These are phyloP conservation scores for Meles meles DNA, from an alignment of 2,113 vertebrate genomes.

Conservation along the genomic window DNA sequence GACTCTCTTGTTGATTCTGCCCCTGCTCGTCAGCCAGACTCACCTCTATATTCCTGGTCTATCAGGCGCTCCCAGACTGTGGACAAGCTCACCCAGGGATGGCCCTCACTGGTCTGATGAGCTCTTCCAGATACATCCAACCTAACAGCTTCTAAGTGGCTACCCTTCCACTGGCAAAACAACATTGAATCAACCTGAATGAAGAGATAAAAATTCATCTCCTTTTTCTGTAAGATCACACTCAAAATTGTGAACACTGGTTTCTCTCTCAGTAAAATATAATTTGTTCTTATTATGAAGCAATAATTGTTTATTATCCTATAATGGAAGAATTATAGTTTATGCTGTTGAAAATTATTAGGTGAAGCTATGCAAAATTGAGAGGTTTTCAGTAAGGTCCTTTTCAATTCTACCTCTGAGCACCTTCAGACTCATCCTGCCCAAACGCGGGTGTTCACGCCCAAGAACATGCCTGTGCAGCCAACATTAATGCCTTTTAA, in stretches of 20 bases:
- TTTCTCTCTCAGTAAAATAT: not conserved
- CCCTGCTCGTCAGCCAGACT: not conserved
- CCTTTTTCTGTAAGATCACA: not conserved
- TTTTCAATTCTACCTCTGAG: not conserved
- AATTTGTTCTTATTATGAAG: not conserved
- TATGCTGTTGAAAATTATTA: not conserved
- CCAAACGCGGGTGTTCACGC: not conserved
- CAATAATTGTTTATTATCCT: not conserved
- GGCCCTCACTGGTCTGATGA: not conserved
- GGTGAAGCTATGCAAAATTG: not conserved
- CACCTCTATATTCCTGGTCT: not conserved
- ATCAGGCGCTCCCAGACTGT: not conserved
- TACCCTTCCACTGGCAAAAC: not conserved
- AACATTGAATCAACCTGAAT: not conserved
- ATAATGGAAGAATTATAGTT: not conserved
- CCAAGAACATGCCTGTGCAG: not conserved
- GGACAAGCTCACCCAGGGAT: not conserved
- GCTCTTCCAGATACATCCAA: not conserved
- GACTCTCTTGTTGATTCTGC: not conserved
- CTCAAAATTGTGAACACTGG: not conserved
- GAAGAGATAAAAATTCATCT: not conserved
- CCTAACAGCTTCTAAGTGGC: not conserved
- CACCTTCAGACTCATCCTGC: not conserved
- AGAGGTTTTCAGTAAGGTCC: not conserved
- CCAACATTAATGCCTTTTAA: not conserved